Conservation (phyloP, 2,113 vertebrate genomes). For the Maccullochella peelii region DNA sequence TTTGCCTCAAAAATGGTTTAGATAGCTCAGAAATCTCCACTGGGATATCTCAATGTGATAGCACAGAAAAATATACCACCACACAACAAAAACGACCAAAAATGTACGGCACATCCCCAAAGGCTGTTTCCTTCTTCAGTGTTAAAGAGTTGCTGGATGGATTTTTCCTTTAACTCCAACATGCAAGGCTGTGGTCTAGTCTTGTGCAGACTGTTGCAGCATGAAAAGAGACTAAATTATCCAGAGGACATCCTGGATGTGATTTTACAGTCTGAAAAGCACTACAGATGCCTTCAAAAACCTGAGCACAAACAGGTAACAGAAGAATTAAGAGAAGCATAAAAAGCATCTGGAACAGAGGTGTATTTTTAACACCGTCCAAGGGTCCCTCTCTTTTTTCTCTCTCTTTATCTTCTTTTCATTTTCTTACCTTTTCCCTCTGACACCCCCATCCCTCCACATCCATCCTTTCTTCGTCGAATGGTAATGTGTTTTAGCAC, state of each 20-base stretch:
- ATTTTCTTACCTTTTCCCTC: conserved; percentile 16
- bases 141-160: background rate
- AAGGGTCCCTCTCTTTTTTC: background rate
- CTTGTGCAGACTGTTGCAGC: conserved; percentile 11
- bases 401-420: background rate
- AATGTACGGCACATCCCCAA: background rate
- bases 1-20: too few relatives aligned
- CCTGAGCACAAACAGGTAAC: conserved; percentile 16
- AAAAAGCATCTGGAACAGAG: conserved; percentile 25
- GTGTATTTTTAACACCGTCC: conserved; percentile 45
- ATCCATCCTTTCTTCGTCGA: conserved; percentile 28
- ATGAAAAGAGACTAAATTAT: conserved; percentile 38
- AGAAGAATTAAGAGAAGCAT: conserved; percentile 19
- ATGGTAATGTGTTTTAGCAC: conserved; percentile 32
- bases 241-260: conserved; percentile 35
- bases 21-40: background rate
- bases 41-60: background rate
- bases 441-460: background rate
- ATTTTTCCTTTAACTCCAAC: conserved; percentile 9
- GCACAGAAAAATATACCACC: background rate
- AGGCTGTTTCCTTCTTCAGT: background rate
- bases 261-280: conserved; percentile 28
- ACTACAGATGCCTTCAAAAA: conserved; percentile 19
- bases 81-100: background rate
- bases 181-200: background rate